These are phyloP conservation scores for Tragelaphus scriptus DNA, from an alignment of 2,113 vertebrate genomes.

Conservation along the genomic window DNA sequence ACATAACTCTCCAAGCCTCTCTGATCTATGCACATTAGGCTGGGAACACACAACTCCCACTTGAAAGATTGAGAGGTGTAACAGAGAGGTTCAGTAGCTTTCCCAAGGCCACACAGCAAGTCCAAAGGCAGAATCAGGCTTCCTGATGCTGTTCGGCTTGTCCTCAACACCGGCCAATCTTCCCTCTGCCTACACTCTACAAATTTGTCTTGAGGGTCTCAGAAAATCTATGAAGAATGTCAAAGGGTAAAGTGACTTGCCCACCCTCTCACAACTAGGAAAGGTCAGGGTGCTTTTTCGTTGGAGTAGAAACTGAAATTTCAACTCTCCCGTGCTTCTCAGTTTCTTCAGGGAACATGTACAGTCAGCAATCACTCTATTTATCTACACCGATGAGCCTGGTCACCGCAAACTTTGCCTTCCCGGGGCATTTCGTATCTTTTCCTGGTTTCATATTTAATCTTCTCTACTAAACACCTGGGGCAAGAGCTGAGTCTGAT, in stretches of 20 bases:
- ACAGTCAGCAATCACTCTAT: neutral
- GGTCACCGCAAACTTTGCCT: neutral
- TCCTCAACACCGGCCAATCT: neutral
- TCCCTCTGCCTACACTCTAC: neutral
- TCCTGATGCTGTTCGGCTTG: neutral
- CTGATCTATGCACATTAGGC: neutral
- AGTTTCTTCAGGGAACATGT: neutral
- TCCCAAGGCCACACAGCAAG: neutral
- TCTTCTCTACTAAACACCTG: neutral
- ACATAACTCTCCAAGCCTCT: neutral
- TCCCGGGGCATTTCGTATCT: neutral
- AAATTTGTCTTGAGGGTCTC: neutral
- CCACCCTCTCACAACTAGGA: neutral
- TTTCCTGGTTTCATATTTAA: neutral
- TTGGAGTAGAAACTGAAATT: neutral
- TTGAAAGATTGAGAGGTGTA: neutral
- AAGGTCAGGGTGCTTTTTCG: neutral
- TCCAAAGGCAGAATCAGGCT: neutral
- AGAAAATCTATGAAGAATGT: neutral
- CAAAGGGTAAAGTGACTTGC: neutral
- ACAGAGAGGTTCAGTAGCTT: neutral
- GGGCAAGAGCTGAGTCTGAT: neutral
- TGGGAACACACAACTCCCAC: neutral
- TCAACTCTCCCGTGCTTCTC: neutral
- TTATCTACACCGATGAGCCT: neutral